Evolutionary conservation across 2,113 vertebrate species (phyloP).

Genomic region (Arenaria interpres): DNA sequence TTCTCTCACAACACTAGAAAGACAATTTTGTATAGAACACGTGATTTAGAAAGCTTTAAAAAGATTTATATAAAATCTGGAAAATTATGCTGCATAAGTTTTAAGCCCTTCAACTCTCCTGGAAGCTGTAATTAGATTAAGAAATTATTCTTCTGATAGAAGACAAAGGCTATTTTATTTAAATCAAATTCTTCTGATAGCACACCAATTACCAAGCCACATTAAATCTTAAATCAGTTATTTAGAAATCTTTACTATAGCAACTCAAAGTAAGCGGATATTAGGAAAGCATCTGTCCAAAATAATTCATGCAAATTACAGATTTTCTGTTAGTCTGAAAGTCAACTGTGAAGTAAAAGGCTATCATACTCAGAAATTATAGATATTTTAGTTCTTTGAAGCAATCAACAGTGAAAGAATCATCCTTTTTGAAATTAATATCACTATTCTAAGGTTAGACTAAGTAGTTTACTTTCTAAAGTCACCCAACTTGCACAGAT

Average conservation of each 20-base stretch:
- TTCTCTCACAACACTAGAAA: neutral
- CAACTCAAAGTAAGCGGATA: neutral
- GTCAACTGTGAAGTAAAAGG: neutral
- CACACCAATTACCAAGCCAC: neutral
- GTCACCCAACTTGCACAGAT: neutral
- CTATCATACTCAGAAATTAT: neutral
- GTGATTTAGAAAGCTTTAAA: neutral
- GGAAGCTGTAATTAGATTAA: neutral
- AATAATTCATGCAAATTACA: neutral
- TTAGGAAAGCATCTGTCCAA: neutral
- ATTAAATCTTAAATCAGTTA: neutral
- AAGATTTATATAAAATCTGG: neutral
- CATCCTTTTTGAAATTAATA: neutral
- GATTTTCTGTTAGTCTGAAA: neutral
- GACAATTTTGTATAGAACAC: neutral
- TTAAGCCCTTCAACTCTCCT: neutral
- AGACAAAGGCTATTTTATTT: neutral
- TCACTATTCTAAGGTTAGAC: neutral
- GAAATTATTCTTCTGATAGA: neutral
- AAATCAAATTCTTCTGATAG: neutral
- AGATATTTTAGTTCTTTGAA: neutral
- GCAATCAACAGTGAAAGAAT: neutral
- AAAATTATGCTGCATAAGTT: neutral
- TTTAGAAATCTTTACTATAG: neutral
- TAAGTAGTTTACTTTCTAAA: neutral